These are phyloP conservation scores for Jacana jacana DNA, from an alignment of 2,113 vertebrate species.

Conservation along the genomic window DNA sequence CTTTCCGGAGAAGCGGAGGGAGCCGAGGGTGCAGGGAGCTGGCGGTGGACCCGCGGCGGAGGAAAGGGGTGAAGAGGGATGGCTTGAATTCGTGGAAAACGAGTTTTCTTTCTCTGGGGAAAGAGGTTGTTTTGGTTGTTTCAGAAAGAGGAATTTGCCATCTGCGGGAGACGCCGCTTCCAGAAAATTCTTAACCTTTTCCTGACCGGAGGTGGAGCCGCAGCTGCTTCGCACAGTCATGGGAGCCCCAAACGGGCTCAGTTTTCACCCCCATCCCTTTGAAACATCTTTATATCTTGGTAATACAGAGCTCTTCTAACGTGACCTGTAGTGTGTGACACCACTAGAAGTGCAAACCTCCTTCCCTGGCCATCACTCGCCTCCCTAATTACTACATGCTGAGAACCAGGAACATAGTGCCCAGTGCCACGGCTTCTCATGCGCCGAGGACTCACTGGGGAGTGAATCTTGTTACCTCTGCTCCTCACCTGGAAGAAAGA, in stretches of 20 bases:
- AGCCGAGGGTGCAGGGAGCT: not conserved
- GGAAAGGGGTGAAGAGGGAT: slow-evolving; percentile 47
- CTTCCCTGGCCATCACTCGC: not conserved
- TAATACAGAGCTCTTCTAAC: not conserved
- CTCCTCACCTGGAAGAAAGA: not conserved
- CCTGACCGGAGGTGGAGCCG: not conserved
- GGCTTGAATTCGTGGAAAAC: slow-evolving; percentile 55
- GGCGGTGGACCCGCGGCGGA: slow-evolving; percentile 9
- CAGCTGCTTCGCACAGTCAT: not conserved
- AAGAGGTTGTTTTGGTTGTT: slow-evolving; percentile 48
- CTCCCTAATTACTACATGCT: not conserved
- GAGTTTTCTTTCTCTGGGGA: slow-evolving; percentile 53
- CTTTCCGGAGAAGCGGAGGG: not conserved
- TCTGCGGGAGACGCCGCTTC: slow-evolving; percentile 41
- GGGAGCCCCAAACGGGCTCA: not conserved
- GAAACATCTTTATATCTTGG: not conserved
- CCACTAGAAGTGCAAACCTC: not conserved
- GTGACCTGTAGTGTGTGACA: not conserved
- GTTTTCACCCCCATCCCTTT: not conserved
- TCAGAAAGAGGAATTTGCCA: slow-evolving; percentile 62
- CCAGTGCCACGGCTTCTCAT: not conserved
- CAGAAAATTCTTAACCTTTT: slow-evolving; percentile 61
- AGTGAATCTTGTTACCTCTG: not conserved
- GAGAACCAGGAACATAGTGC: not conserved
- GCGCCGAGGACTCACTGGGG: not conserved